These are phyloP conservation scores for Bicyclus anynana DNA, from an alignment of 1,140 invertebrate species.

Conservation along the genomic window DNA sequence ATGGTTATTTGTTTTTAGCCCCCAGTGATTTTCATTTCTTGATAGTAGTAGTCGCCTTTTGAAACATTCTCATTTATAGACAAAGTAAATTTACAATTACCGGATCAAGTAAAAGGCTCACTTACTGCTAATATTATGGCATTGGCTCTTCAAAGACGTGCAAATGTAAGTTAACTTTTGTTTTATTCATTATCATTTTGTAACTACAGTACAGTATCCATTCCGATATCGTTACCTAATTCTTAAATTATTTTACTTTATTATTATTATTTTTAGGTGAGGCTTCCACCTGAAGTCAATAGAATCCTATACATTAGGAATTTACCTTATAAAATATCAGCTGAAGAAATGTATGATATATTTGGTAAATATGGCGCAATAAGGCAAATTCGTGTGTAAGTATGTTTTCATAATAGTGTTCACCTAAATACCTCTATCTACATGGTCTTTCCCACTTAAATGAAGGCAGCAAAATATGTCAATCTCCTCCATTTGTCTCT, in stretches of 20 bases:
- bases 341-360: slow-evolving; percentile 99
- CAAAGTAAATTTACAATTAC: too few species aligned
- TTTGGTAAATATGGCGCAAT: slow-evolving; percentile 99
- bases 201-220: neutral
- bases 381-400: slow-evolving; percentile 98
- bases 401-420: slow-evolving; percentile 39
- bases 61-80: too few species aligned
- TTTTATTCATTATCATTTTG: neutral
- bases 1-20: too few species aligned
- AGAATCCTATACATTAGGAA: slow-evolving; percentile 98
- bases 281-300: slow-evolving; percentile 99
- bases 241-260: slow-evolving; percentile 2
- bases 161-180: slow-evolving; percentile 50
- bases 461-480: too few species aligned
- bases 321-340: slow-evolving; percentile 99
- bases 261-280: slow-evolving; percentile 82
- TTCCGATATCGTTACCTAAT: neutral
- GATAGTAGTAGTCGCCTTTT: too few species aligned
- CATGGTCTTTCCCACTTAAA: too few species aligned
- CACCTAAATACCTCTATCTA: too few species aligned
- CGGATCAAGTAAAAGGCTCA: too few species aligned
- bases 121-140: slow-evolving; percentile 39
- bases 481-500: too few species aligned
- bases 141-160: slow-evolving; percentile 60
- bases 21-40: too few species aligned